Percentiles rank a stretch among this genome's conserved stretches.
phyloP scores from a whole-genome alignment of 2,113 vertebrate species.

The Pachycephala philippinensis region DNA sequence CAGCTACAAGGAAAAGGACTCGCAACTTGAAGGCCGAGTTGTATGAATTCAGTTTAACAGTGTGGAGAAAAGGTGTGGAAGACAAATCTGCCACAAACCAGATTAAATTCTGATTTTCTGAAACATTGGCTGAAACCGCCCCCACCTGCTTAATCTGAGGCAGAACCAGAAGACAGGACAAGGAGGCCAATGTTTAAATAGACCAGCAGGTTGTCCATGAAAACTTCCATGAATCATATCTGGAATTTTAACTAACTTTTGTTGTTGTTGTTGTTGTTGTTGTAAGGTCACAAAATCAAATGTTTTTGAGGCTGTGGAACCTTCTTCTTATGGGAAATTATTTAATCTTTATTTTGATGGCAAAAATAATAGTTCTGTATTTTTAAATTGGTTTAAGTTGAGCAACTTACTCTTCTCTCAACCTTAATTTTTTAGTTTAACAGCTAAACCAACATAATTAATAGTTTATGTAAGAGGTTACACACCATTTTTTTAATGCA shows the following conservation, averaged over 20 bases:
- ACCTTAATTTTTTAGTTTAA: neutral
- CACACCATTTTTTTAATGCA: neutral
- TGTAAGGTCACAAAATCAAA: neutral
- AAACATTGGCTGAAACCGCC: neutral
- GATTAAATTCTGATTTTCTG: neutral
- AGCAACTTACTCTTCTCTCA: neutral
- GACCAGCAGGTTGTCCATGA: neutral
- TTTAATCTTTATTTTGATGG: neutral
- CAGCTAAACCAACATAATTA: neutral
- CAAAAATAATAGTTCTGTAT: neutral
- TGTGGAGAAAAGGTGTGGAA: neutral
- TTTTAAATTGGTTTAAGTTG: neutral
- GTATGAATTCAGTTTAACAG: neutral
- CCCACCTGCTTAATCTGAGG: neutral
- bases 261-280: neutral
- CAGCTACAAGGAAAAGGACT: neutral
- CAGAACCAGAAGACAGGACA: neutral
- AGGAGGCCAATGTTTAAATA: neutral
- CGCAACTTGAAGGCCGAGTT: neutral
- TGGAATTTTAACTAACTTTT: neutral
- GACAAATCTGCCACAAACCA: neutral
- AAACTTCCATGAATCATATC: neutral
- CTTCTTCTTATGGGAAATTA: neutral
- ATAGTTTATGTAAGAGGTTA: neutral
- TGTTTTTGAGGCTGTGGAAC: neutral